Conservation (phyloP, 2,888 invertebrate genomes). For the Blastobasis adustella region DNA sequence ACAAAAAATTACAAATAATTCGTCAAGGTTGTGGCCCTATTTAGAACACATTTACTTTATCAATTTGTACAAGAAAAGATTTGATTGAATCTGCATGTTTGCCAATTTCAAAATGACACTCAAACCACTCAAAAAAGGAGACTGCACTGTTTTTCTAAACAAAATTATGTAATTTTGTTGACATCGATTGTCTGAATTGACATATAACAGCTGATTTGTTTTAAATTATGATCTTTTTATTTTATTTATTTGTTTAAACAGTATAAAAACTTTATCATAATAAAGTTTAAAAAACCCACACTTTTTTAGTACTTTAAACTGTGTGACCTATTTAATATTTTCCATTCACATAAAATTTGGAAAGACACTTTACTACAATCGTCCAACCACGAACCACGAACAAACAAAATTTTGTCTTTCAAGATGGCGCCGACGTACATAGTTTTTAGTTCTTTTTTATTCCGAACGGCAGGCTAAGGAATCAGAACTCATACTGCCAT, state of each 20-base stretch:
- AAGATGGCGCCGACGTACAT: too few relatives aligned
- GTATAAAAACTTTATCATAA: constrained; percentile 12
- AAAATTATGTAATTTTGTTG: constrained; percentile 77
- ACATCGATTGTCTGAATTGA: constrained; percentile 63
- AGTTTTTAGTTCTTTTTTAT: too few relatives aligned
- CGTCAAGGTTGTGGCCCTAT: constrained; percentile 39
- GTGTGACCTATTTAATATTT: too few relatives aligned
- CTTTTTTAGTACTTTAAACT: neutral
- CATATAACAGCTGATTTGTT: constrained; percentile 75
- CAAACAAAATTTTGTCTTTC: too few relatives aligned
- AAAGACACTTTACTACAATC: too few relatives aligned
- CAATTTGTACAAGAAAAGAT: constrained; percentile 52
- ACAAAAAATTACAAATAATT: constrained; percentile 45
- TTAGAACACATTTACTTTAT: constrained; percentile 44
- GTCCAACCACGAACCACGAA: too few relatives aligned
- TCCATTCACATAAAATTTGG: too few relatives aligned
- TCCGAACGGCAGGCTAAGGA: too few relatives aligned
- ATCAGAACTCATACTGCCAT: too few relatives aligned
- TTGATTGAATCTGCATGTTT: constrained; percentile 54
- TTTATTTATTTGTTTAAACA: constrained; percentile 10
- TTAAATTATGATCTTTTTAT: constrained; percentile 61
- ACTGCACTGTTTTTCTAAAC: constrained; percentile 72
- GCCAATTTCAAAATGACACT: constrained; percentile 61
- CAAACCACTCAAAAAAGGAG: constrained; percentile 60
- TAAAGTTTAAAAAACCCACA: constrained; percentile 14